Evolutionary conservation across 1,140 invertebrate species (phyloP), one percentile per base, ranked within the genome.

Genomic region (Apis florea): DNA sequence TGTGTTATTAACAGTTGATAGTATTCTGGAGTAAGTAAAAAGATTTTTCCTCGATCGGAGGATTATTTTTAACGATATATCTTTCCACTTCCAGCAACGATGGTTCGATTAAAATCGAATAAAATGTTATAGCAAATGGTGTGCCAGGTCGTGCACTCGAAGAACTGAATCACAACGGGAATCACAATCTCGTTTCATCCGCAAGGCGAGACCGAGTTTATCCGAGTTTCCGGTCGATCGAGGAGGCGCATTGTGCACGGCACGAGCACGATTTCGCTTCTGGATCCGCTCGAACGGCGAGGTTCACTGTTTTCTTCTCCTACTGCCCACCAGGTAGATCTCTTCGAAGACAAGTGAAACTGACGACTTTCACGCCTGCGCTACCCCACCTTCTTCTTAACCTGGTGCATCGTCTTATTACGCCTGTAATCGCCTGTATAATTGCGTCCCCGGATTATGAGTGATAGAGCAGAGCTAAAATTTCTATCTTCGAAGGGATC

Each of bases 321-420:
- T 82, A 77, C 73, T 56, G 63, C 66, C 24, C 15, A n/a, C 2
- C 66, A 51, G 51, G 49, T 77, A 47, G 40, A 53, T 77, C 80
- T 76, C 79, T 31, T 69, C 1, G 73, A 77, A 77, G 66, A 61
- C 72, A 77, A 83, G 82, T 83, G 84, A 85, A 85, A 85, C 74
- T 56, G 31, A 75, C 76, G 71, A 85, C 84, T 85, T 85, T 85
- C 84, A 85, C 84, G 71, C 67, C 67, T 66, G 82, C 76, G 82
- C 56, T 54, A 53, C 64, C 79, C 79, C 66, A 47, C 79, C 73
- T 72, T 64, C 19, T 2, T n/a, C 49, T 21, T 13, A 2, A 54
- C 17, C 78, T 73, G 70, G 53, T 72, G 78, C 78, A 80, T 47
- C 59, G 40, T 21, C n/a, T 15, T 24, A 19, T 17, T 79, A n/a